Conservation (phyloP, 2,113 vertebrate genomes). For the Zosterops pallidus region DNA sequence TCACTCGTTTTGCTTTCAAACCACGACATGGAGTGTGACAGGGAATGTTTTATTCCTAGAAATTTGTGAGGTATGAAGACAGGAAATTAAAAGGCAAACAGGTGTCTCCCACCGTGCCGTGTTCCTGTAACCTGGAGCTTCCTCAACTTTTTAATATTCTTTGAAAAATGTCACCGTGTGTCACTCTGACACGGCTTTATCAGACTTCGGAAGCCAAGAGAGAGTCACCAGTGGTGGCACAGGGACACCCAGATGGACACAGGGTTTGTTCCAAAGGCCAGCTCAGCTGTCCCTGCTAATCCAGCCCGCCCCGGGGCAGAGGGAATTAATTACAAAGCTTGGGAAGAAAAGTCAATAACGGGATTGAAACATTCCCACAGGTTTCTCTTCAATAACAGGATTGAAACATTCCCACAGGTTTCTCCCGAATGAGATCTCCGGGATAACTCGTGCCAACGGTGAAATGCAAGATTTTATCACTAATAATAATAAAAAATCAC, state of each 20-base stretch:
- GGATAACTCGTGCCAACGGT: neutral
- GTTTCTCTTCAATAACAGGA: neutral
- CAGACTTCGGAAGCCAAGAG: neutral
- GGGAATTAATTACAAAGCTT: neutral
- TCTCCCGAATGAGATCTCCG: neutral
- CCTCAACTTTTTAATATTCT: neutral
- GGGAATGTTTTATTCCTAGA: neutral
- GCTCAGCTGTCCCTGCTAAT: neutral
- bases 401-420: neutral
- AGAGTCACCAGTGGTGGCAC: neutral
- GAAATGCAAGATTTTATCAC: neutral
- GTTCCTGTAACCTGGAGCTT: neutral
- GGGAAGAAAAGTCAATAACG: conserved; percentile 15
- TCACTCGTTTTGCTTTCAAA: no score
- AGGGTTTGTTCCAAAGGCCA: neutral
- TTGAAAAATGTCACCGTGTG: fast-evolving
- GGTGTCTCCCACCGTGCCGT: fast-evolving
- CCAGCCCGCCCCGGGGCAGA: neutral
- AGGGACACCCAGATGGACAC: neutral
- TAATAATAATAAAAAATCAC: no score
- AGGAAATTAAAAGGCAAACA: fast-evolving
- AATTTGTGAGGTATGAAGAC: neutral
- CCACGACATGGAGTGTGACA: neutral
- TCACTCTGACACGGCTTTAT: fast-evolving
- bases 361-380: neutral